A percentile compares a stretch with the other conserved stretches of the same genome.
Evolutionary conservation across 1,140 invertebrate genomes (phyloP).

Genomic region (Varroa destructor): DNA sequence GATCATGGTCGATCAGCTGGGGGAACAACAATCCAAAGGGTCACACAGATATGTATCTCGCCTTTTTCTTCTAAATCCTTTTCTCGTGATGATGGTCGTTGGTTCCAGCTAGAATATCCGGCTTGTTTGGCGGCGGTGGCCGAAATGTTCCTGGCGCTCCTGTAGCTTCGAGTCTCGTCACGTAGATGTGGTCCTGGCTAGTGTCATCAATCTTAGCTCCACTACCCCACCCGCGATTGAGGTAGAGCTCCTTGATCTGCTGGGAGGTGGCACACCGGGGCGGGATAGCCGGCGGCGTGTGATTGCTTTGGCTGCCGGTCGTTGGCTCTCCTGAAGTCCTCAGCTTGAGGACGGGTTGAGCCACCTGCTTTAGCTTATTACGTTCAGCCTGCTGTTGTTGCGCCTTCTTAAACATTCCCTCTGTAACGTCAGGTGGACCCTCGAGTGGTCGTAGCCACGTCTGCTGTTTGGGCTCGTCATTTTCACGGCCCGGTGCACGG

Average conservation of each 20-base stretch:
- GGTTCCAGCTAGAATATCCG: slow-evolving; percentile 24
- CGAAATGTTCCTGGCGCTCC: slow-evolving; percentile 2
- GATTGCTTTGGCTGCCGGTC: background rate
- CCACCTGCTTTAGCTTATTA: slow-evolving; percentile 8
- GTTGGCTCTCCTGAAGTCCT: too few species aligned
- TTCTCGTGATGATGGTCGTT: slow-evolving; percentile 12
- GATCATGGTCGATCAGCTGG: too few species aligned
- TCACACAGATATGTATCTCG: too few species aligned
- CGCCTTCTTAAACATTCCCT: slow-evolving; percentile 24
- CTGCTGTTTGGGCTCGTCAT: too few species aligned
- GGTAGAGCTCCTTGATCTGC: slow-evolving; percentile 22
- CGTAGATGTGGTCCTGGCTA: slow-evolving; percentile 1
- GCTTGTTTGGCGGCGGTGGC: slow-evolving; percentile 15
- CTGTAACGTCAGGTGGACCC: slow-evolving; percentile 15
- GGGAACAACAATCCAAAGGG: too few species aligned
- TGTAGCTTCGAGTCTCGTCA: slow-evolving; percentile 5
- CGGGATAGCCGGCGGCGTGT: slow-evolving; percentile 14
- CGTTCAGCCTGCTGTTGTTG: slow-evolving; percentile 26
- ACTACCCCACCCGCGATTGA: slow-evolving; percentile 3
- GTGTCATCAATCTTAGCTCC: background rate
- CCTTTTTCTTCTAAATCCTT: too few species aligned
- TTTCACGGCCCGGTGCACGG: background rate
- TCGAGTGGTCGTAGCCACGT: slow-evolving; percentile 1
- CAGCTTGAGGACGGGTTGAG: background rate
- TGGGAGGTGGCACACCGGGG: slow-evolving; percentile 6